phyloP scores from a whole-genome alignment of 2,888 invertebrate genomes.

The Melinaea marsaeus region DNA sequence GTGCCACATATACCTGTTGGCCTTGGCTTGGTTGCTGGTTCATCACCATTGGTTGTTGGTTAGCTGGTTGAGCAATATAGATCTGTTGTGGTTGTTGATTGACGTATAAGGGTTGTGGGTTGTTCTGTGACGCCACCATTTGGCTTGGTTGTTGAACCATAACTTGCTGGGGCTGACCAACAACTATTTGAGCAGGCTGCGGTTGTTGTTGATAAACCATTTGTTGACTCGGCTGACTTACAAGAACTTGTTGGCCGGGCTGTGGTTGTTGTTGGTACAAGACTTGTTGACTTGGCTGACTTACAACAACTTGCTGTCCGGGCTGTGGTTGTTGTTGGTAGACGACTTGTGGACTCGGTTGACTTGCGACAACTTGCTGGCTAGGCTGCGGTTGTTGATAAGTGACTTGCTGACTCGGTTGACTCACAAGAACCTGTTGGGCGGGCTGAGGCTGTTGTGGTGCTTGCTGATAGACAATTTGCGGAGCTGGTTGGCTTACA shows the following conservation, averaged over 20 bases:
- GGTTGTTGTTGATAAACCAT: too few relatives aligned
- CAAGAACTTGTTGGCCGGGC: conserved; percentile 16
- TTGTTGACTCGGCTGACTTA: conserved; percentile 6
- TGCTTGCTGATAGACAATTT: neutral
- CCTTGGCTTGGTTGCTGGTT: conserved; percentile 23
- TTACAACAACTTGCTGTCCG: conserved; percentile 6
- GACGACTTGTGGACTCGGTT: neutral
- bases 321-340: neutral
- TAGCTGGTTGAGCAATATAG: conserved; percentile 24
- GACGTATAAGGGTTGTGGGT: conserved; percentile 20
- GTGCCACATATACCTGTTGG: conserved; percentile 18
- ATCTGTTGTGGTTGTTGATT: conserved; percentile 25
- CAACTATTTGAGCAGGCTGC: too few relatives aligned
- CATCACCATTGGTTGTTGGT: conserved; percentile 19
- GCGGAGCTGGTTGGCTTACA: neutral
- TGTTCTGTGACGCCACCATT: conserved; percentile 18
- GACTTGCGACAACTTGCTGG: too few relatives aligned
- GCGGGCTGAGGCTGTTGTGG: neutral
- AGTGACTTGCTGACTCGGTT: too few relatives aligned
- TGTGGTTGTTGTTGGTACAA: conserved; percentile 21
- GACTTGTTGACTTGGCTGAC: conserved; percentile 16
- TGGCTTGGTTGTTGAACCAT: conserved; percentile 23
- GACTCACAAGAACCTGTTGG: too few relatives aligned
- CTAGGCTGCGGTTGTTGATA: too few relatives aligned
- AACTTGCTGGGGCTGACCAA: neutral